Conservation (phyloP, 2,797 vertebrate genomes). For the Steatocranus sp. region DNA sequence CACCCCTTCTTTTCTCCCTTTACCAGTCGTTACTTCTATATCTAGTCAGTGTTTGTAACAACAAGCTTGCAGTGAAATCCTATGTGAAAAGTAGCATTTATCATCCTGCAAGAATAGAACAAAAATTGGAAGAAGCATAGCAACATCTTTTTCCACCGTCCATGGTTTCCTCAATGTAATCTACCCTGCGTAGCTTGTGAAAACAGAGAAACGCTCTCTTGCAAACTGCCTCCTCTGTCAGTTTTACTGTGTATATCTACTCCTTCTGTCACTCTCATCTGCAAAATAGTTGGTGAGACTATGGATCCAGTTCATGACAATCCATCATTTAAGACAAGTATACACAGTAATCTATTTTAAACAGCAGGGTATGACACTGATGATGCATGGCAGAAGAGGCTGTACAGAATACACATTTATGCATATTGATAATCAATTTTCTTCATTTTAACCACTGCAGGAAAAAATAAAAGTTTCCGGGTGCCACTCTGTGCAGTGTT, state of each 20-base stretch:
- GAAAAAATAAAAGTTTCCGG: conserved; percentile 12
- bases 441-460: conserved; percentile 48
- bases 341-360: conserved; percentile 67
- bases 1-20: background rate
- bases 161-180: background rate
- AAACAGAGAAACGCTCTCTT: background rate
- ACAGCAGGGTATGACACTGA: conserved; percentile 59
- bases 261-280: conserved; percentile 48
- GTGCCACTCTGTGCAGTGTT: background rate
- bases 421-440: conserved; percentile 68
- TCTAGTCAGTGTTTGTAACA: background rate
- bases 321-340: conserved; percentile 68
- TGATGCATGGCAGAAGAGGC: conserved; percentile 61
- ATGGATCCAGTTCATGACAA: conserved; percentile 66
- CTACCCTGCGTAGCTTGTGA: background rate
- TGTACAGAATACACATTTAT: conserved; percentile 37
- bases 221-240: conserved; percentile 29
- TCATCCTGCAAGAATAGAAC: background rate
- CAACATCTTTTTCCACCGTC: background rate
- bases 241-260: conserved; percentile 51
- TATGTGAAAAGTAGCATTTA: background rate
- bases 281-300: conserved; percentile 33
- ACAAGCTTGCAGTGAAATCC: background rate
- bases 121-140: background rate
- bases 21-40: background rate